Base-by-base conservation (phyloP, 2,888 invertebrate genomes). In the Dysmachus trigonus region DNA sequence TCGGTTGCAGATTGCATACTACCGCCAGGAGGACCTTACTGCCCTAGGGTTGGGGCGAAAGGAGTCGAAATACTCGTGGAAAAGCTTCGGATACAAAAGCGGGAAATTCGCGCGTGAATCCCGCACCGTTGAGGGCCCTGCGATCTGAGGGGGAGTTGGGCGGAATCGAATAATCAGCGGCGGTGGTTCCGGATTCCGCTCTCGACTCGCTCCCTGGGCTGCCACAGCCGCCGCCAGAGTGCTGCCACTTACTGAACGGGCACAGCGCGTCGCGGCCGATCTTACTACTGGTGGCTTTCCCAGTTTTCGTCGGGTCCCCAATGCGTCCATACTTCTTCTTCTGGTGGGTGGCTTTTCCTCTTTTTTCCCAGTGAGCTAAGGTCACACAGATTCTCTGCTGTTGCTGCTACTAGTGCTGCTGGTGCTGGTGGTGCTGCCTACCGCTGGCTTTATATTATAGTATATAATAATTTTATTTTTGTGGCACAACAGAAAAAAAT, bases 261-360 rank as follows among this genome's bases (percentile, higher is more conserved):
- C 47, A 47, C 47, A 47, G n/a, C 38, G 47, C 47, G 47, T 82
- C 71, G 35, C 38, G 62, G 82, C 38, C 72, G 83, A 38, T 47
- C 51, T 85, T 79, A 74, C 72, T 86, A n/a, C 51, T 62, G 51
- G 53, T 87, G 82, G 85, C 74, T 87, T 87, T 87, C 87, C 87
- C 87, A 87, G 87, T 87, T 87, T 85, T 87, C 53, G 87, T 85
- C 84, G 87, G 87, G 85, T 85, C 74, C 81, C 85, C 79, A 85
- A 72, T 82, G 85, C 53, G 87, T 38, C 76, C 85, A 73, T 81
- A 85, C 85, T 51, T 41, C 38, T 41, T n/a, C n/a, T n/a, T n/a
- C 83, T 73, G 35, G 47, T 47, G 85, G 85, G 85, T 85, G 27
- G 15, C 38, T 51, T 85, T 85, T 41, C 1, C 1, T 13, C 13